phyloP scores from a whole-genome alignment of 2,113 vertebrate genomes.

The Myodes glareolus region DNA sequence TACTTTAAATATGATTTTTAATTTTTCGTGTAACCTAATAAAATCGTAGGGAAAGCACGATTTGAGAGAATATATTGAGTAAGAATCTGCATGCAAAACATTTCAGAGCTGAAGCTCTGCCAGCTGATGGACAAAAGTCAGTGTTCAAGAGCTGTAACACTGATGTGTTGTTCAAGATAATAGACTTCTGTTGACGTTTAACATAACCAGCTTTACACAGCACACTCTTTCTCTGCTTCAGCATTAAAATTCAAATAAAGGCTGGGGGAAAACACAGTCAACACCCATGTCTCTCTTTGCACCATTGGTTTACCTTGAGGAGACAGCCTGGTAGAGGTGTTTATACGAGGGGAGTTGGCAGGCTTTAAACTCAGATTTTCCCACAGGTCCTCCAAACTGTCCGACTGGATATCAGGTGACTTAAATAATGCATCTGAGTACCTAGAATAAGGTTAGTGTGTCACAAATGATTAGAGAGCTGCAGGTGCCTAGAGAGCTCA shows the following conservation, averaged over 20 bases:
- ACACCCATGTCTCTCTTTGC: not conserved
- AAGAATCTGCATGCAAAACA: slow-evolving; percentile 67
- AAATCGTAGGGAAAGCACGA: slow-evolving; percentile 55
- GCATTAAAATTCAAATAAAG: slow-evolving; percentile 71
- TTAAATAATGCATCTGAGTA: slow-evolving; percentile 84
- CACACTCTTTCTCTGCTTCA: slow-evolving; percentile 7
- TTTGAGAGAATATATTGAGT: slow-evolving; percentile 54
- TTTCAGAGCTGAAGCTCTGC: slow-evolving; percentile 64
- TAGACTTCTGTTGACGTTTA: slow-evolving; percentile 71
- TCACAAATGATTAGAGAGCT: slow-evolving; percentile 23
- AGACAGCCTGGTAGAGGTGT: slow-evolving; percentile 89
- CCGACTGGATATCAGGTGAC: slow-evolving; percentile 86
- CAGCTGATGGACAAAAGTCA: slow-evolving; percentile 64
- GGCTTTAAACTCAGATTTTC: slow-evolving; percentile 93
- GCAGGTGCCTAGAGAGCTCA: slow-evolving; percentile 15
- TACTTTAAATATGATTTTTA: slow-evolving; percentile 45
- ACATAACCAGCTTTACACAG: slow-evolving; percentile 65
- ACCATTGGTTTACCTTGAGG: slow-evolving; percentile 87
- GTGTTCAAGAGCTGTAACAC: slow-evolving; percentile 67
- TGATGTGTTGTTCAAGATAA: slow-evolving; percentile 76
- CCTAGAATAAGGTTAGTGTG: slow-evolving; percentile 82
- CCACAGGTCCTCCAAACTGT: slow-evolving; percentile 93
- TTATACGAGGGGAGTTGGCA: slow-evolving; percentile 87
- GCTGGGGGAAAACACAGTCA: slow-evolving; percentile 45
- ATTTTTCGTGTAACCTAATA: slow-evolving; percentile 53